phyloP scores from a whole-genome alignment of 2,888 invertebrate species.

The Drosophila tanythrix region DNA sequence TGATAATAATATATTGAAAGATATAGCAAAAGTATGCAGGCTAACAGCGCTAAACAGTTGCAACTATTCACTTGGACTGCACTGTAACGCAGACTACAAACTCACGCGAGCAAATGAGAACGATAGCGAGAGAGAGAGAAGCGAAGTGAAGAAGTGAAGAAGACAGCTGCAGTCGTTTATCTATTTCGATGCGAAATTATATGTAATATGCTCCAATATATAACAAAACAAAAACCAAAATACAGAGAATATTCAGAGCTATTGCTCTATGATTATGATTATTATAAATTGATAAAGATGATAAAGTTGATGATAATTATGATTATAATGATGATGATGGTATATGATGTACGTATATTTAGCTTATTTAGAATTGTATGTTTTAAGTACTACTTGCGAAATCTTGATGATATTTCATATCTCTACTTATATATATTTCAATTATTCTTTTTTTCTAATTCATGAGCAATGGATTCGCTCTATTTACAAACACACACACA shows the following conservation, averaged over 20 bases:
- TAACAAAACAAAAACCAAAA: neutral
- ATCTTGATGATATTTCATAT: constrained; percentile 59
- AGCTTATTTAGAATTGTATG: constrained; percentile 73
- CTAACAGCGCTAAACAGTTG: constrained; percentile 37
- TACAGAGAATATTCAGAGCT: constrained; percentile 44
- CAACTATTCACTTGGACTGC: constrained; percentile 15
- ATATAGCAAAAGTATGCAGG: constrained; percentile 13
- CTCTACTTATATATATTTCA: constrained; percentile 22
- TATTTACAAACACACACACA: constrained; percentile 48
- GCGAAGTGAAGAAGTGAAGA: constrained; percentile 20
- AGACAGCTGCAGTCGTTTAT: constrained; percentile 47
- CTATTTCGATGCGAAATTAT: constrained; percentile 34
- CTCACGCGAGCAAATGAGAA: neutral
- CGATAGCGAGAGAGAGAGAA: constrained; percentile 16
- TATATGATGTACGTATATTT: constrained; percentile 65
- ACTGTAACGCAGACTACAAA: constrained; percentile 34
- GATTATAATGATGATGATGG: constrained; percentile 33
- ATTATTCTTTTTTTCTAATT: constrained; percentile 59
- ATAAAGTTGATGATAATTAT: constrained; percentile 7
- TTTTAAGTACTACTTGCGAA: constrained; percentile 65
- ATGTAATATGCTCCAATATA: constrained; percentile 67
- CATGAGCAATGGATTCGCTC: constrained; percentile 60
- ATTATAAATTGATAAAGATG: constrained; percentile 42
- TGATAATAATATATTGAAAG: constrained; percentile 10
- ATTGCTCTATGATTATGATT: constrained; percentile 47